Evolutionary conservation across 2,797 vertebrate genomes (phyloP).

Genomic region (Sebastes paucispinis): DNA sequence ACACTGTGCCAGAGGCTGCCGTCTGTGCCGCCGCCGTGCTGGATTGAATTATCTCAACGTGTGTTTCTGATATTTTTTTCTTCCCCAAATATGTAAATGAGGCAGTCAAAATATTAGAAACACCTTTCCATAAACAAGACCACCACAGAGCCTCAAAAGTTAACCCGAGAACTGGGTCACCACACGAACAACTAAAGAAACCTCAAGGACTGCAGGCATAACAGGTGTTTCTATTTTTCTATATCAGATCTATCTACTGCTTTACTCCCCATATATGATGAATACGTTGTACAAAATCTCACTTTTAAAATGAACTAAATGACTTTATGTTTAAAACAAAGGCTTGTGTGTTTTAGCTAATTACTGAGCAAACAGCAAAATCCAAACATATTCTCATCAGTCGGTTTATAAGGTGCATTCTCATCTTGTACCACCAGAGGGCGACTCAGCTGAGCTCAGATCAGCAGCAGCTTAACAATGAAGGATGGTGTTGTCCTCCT

Average conservation of each 20-base stretch:
- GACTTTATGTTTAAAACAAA: not conserved
- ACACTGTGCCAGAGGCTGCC: not conserved
- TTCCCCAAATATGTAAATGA: constrained; percentile 29
- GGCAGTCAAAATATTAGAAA: constrained; percentile 20
- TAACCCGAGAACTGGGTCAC: not conserved
- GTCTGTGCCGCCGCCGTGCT: not conserved
- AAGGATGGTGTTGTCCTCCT: constrained; percentile 26
- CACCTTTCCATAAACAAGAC: constrained; percentile 8
- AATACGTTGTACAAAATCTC: not conserved
- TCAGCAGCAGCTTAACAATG: constrained; percentile 20
- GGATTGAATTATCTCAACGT: constrained; percentile 4
- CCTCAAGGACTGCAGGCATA: not conserved
- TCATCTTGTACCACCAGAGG: constrained; percentile 65
- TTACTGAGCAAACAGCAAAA: not conserved
- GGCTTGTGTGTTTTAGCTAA: not conserved
- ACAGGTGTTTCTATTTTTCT: not conserved
- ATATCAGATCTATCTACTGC: too few relatives aligned
- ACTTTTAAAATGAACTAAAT: not conserved
- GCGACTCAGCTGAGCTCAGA: constrained; percentile 45
- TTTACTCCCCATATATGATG: not conserved
- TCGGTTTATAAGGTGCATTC: not conserved
- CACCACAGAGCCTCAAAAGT: not conserved
- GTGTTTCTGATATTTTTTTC: constrained; percentile 38
- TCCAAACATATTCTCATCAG: not conserved
- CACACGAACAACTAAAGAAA: not conserved